Conservation (phyloP, 37 sponge, comb jelly and placozoan genomes). For the Hexactinellida sp. region DNA sequence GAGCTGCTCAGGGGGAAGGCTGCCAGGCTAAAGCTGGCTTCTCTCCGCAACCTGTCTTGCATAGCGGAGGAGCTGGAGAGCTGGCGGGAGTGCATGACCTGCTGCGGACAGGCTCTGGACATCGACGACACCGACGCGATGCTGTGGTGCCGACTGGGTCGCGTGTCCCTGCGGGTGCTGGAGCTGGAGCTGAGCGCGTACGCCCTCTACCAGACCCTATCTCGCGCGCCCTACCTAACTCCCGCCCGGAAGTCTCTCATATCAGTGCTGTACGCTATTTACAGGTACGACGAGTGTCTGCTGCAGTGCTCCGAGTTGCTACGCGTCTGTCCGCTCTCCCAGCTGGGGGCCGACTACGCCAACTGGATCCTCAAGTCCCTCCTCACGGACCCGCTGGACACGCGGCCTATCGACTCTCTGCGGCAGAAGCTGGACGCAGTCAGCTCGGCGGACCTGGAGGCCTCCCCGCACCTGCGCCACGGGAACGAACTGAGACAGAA, state of each 20-base stretch:
- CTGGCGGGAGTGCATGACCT: not conserved
- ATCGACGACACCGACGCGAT: not conserved
- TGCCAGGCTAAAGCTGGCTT: not conserved
- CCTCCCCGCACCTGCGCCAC: not conserved
- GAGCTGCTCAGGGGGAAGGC: not conserved
- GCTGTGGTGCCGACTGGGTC: not conserved
- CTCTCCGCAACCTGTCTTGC: not conserved
- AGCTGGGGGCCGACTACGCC: not conserved
- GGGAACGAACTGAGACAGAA: not conserved
- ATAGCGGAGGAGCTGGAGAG: not conserved
- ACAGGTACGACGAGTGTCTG: conserved; percentile 1
- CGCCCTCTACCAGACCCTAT: not conserved
- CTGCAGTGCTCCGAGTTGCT: not conserved
- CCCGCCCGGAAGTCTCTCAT: not conserved
- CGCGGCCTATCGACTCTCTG: not conserved
- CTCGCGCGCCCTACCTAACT: not conserved
- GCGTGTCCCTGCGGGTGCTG: not conserved
- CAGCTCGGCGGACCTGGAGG: not conserved
- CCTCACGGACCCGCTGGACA: not conserved
- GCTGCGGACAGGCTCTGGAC: not conserved
- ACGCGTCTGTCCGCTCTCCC: not conserved
- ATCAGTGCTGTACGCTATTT: not conserved
- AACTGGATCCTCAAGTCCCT: not conserved
- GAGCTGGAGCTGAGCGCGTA: not conserved
- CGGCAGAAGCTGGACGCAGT: not conserved